Conservation (phyloP, 2,888 invertebrate species). For the Lissonota sp. region DNA sequence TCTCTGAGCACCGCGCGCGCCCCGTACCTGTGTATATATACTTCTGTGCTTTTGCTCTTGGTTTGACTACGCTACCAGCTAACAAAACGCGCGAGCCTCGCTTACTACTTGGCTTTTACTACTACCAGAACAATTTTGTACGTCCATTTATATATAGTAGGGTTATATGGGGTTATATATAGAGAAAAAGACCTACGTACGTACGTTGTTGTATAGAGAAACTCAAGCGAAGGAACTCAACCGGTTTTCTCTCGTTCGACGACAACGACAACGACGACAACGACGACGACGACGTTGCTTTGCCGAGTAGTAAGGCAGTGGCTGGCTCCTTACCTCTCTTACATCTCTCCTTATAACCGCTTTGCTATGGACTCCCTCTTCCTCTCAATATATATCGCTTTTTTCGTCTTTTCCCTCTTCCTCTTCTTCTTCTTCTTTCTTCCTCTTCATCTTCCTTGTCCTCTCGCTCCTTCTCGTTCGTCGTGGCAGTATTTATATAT, state of each 20-base stretch:
- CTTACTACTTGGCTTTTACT: slow-evolving; percentile 4
- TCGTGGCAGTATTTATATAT: slow-evolving; percentile 49
- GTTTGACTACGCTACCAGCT: slow-evolving; percentile 1
- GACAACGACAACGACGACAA: slow-evolving; percentile 43
- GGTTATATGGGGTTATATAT: slow-evolving; percentile 17
- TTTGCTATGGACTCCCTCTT: slow-evolving; percentile 12
- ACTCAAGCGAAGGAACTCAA: slow-evolving; percentile 44
- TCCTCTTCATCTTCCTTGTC: slow-evolving; percentile 37
- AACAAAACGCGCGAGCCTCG: not conserved
- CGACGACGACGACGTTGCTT: slow-evolving; percentile 10
- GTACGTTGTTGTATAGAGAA: slow-evolving; percentile 9
- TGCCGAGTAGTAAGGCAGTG: slow-evolving; percentile 27
- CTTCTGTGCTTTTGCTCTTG: slow-evolving; percentile 27
- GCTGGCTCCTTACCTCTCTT: slow-evolving; percentile 40
- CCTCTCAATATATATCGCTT: slow-evolving; percentile 13
- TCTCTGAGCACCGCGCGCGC: not conserved
- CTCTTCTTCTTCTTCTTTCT: slow-evolving; percentile 14
- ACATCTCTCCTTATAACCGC: slow-evolving; percentile 35
- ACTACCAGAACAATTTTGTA: slow-evolving; percentile 20
- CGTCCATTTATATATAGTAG: not conserved
- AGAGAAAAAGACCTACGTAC: slow-evolving; percentile 5
- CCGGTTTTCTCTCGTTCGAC: slow-evolving; percentile 62
- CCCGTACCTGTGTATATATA: not conserved
- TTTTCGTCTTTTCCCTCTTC: slow-evolving; percentile 10
- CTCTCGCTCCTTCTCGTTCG: slow-evolving; percentile 1